Conservation (phyloP, 2,888 invertebrate species). For the Eudasyphora cyanicolor region DNA sequence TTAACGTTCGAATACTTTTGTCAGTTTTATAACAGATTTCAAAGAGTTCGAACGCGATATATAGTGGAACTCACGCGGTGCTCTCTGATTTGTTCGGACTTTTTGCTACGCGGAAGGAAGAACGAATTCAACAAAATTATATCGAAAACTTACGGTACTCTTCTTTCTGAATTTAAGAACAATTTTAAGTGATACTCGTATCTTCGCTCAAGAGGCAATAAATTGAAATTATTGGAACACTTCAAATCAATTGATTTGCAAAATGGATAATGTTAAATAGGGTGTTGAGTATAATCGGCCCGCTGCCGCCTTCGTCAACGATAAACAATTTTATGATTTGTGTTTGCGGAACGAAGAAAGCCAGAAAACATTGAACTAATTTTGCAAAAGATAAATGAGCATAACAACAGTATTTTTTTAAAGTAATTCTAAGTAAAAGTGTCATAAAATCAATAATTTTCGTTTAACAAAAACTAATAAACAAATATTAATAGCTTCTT, state of each 20-base stretch:
- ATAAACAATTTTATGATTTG: background rate
- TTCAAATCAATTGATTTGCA: background rate
- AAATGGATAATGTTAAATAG: background rate
- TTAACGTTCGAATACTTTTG: slow-evolving; percentile 24
- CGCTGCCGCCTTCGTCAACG: background rate
- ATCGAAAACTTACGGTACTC: background rate
- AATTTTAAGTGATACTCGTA: background rate
- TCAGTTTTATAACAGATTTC: slow-evolving; percentile 53
- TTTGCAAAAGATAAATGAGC: background rate
- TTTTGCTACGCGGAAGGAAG: too few species aligned
- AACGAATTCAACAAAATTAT: background rate
- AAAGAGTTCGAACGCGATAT: slow-evolving; percentile 44
- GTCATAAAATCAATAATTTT: too few species aligned
- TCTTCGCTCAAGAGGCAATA: background rate
- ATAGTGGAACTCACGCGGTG: too few species aligned
- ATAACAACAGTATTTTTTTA: too few species aligned
- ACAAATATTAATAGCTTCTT: too few species aligned
- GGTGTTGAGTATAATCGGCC: too few species aligned
- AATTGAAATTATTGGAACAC: background rate
- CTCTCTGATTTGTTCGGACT: too few species aligned
- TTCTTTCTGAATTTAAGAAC: background rate
- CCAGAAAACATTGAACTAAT: background rate
- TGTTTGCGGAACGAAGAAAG: too few species aligned
- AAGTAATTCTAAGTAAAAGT: too few species aligned
- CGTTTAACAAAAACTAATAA: too few species aligned